Base-by-base conservation (phyloP, 2,797 vertebrate species). In the Eupleurogrammus muticus region DNA sequence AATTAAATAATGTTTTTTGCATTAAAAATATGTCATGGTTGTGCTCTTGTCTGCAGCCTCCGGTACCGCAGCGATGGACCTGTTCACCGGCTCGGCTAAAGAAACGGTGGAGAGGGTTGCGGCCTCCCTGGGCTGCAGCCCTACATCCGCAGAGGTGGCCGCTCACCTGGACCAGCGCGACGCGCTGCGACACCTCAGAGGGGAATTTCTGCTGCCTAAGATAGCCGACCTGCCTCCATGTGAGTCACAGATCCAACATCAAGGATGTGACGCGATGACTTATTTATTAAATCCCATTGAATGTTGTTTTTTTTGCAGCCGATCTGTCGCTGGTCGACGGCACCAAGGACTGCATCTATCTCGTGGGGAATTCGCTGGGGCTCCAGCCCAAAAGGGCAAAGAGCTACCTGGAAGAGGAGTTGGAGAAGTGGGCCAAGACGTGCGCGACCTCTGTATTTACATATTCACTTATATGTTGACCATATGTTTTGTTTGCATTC, bases 361-460 rank as follows among this genome's bases (percentile, higher is more conserved):
- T 99, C 0, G 85, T 65, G 51, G 98, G 97, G 54, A 97, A 98
- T 92, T 99, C 97, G 1, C 87, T 97, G 1, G 97, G 98, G 2
- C 95, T 99, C 24, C 96, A 97, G 89, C 97, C 97, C 14, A 96
- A 89, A 77, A 93, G 72, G 73, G 93, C 95, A 23, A 93, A 92
- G 84, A 87, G 80, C 34, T 98, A 96, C 76, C 74, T 98, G 56
- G 94, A 96, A 20, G 97, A 98, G 85, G 97, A 99, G 70, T 83
- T 99, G 81, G 95, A 98, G 49, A 98, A 96, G 66, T 99, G 98
- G 98, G 96, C 95, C 75, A 95, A 89, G 88, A 94, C n/a, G 97
- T 98, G 89, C 71, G 83, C 34, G 0, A 0, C 3, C 5, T 1
- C 2, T 10, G 1, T 1, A 2, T 5, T 8, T 42, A 0, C 0